These are phyloP conservation scores for Pediacus dermestoides DNA, from an alignment of 2,888 invertebrate genomes.

Conservation along the genomic window DNA sequence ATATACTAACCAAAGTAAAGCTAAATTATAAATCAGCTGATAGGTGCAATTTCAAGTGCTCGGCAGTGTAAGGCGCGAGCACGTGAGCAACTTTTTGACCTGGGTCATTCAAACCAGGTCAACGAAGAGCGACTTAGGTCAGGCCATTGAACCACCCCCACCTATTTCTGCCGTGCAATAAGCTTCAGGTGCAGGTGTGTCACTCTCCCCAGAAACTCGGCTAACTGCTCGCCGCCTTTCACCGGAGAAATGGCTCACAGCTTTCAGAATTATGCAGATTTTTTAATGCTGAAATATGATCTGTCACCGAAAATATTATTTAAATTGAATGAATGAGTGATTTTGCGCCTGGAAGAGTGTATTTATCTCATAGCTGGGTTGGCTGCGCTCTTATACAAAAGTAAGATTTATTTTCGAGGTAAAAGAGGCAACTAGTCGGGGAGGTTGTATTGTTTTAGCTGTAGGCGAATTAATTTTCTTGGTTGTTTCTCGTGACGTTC, in stretches of 20 bases:
- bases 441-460: too few relatives aligned
- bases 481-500: too few relatives aligned
- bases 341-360: too few relatives aligned
- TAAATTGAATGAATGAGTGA: too few relatives aligned
- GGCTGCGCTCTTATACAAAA: too few relatives aligned
- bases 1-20: conserved; percentile 10
- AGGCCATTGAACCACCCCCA: conserved; percentile 38
- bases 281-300: too few relatives aligned
- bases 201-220: neutral
- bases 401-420: too few relatives aligned
- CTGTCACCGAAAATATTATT: too few relatives aligned
- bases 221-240: neutral
- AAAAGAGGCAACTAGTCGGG: too few relatives aligned
- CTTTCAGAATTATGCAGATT: conserved; percentile 1
- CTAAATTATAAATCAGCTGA: conserved; percentile 38
- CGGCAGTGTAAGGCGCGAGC: conserved; percentile 27
- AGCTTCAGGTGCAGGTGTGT: neutral
- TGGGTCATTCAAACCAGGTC: conserved; percentile 41
- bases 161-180: conserved; percentile 5
- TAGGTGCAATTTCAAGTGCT: conserved; percentile 30
- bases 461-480: too few relatives aligned
- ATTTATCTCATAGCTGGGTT: too few relatives aligned
- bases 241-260: neutral
- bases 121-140: conserved; percentile 36
- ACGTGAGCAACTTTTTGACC: conserved; percentile 35